Base-by-base conservation (phyloP, 2,113 vertebrate genomes). In the Rostratula benghalensis region DNA sequence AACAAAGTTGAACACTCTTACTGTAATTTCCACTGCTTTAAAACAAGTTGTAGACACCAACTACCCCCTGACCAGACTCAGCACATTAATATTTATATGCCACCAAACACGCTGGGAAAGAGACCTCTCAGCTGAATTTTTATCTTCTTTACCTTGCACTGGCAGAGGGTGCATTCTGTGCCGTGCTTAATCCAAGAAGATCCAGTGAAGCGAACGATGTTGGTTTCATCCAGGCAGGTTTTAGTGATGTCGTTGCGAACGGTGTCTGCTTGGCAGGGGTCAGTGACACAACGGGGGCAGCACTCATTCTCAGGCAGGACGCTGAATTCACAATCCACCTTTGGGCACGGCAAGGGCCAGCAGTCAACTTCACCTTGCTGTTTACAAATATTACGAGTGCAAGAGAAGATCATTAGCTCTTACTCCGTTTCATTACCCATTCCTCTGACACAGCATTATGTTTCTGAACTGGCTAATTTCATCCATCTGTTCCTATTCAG, bases 361-460 rank as follows among this genome's bases (percentile, higher is more conserved):
- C 99, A 99, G 96, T 99, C 99, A 88, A 99, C 99, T 97, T 99
- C 99, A 4, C 99, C 99, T 97, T 98, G 98, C 99, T 99, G 96
- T 41, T 87, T 11, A 80, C 63, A 87, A 80, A 91, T 81, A 61
- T 48, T 22, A 75, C 0, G 7, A 78, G 51, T 84, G 83, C 35
- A 87, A 61, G 18, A 27, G 31, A 64, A 31, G 28, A 65, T 59
- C 74, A 79, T 69, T 54, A 90, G 27, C 16, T 73, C 21, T 74
- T 61, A 16, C 21, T 69, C 69, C 59, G 13, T 35, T 91, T 70
- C 61, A 35, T 61, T 45, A 73, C 11, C n/a, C 17, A 17, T 65
- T 93, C 46, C 23, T 71, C 74, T 89, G 77, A 73, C 61, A 82
- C 90, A 84, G 50, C 69, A 65, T 13, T 50, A 33, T 37, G 39